Base-by-base conservation (phyloP, 1,140 invertebrate genomes). In the Tetraneura akinire region DNA sequence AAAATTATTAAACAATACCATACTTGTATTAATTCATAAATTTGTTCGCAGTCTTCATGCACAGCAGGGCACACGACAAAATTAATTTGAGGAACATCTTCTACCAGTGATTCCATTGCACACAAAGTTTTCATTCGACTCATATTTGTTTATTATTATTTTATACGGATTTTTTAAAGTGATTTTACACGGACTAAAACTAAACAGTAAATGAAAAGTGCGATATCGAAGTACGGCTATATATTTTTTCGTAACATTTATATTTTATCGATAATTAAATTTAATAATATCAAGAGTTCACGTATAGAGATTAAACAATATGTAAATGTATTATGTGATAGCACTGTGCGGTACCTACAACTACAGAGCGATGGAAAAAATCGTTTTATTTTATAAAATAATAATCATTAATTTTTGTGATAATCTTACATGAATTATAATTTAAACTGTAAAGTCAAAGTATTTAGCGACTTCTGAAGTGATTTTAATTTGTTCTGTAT, bases 61-160 rank as follows among this genome's bases (percentile, higher is more conserved):
- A 26, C 3, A 11, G 74, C 74, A 13, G n/a, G 53, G 16, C 74
- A 47, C 14, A 78, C 45, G 16, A 23, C 14, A 29, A 60, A 78
- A 26, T 78, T 78, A 16, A 78, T 18, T 78, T 45, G 55, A 16
- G 74, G 55, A 13, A 78, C 74, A 9, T 13, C 74, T 78, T 78
- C 74, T 6, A 45, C 26, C 4, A 78, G 47, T 16, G 74, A 62
- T 78, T 78, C 74, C 74, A 78, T 26, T n/a, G 51, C 37, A 5
- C 32, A 60, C 1, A 55, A 42, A 13, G 26, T 37, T 57, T 76
- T 76, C 10, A 32, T 21, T 16, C 16, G 16, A 9, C 42, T 78
- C 55, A 62, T 78, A 23, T 16, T 55, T 1, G 4, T 32, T 14
- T 55, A 55, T 55, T 9, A 1, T 51, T 47, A 4, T 21, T 45